phyloP scores from a whole-genome alignment of 2,113 vertebrate species.

The Pedetes capensis region DNA sequence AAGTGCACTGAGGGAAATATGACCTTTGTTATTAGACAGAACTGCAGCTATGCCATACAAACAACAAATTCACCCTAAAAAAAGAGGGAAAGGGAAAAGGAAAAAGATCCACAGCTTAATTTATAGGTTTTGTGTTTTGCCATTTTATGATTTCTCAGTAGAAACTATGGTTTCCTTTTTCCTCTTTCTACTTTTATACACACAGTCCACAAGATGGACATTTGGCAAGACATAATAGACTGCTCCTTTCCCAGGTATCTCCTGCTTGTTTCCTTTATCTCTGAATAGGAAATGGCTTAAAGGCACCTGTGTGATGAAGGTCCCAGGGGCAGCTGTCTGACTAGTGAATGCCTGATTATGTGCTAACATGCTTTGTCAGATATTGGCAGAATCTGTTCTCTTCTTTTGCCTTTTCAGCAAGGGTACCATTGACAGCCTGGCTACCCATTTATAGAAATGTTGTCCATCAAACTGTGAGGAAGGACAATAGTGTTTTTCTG shows the following conservation, averaged over 20 bases:
- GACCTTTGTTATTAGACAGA: not conserved
- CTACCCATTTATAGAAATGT: slow-evolving; percentile 97
- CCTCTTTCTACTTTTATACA: slow-evolving; percentile 78
- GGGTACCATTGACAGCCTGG: slow-evolving; percentile 92
- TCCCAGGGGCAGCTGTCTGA: slow-evolving; percentile 90
- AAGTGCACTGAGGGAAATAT: slow-evolving; percentile 5
- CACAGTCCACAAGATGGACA: slow-evolving; percentile 82
- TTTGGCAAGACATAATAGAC: slow-evolving; percentile 87
- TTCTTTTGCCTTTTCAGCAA: slow-evolving; percentile 92
- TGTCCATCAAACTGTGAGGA: slow-evolving; percentile 95
- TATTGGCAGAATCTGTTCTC: slow-evolving; percentile 92
- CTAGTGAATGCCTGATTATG: slow-evolving; percentile 92
- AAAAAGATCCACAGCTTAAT: slow-evolving; percentile 27
- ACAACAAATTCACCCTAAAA: not conserved
- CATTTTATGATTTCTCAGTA: slow-evolving; percentile 77
- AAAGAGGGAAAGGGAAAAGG: not conserved
- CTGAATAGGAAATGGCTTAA: slow-evolving; percentile 92
- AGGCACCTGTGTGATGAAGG: slow-evolving; percentile 92
- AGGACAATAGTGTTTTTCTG: slow-evolving; percentile 98
- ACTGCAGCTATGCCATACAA: not conserved
- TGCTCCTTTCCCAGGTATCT: slow-evolving; percentile 92
- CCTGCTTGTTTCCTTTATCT: slow-evolving; percentile 88
- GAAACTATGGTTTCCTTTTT: slow-evolving; percentile 80
- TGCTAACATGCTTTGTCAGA: slow-evolving; percentile 92
- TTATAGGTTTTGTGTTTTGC: slow-evolving; percentile 70